phyloP scores from a whole-genome alignment of 2,888 invertebrate genomes.

The Sipha maydis region DNA sequence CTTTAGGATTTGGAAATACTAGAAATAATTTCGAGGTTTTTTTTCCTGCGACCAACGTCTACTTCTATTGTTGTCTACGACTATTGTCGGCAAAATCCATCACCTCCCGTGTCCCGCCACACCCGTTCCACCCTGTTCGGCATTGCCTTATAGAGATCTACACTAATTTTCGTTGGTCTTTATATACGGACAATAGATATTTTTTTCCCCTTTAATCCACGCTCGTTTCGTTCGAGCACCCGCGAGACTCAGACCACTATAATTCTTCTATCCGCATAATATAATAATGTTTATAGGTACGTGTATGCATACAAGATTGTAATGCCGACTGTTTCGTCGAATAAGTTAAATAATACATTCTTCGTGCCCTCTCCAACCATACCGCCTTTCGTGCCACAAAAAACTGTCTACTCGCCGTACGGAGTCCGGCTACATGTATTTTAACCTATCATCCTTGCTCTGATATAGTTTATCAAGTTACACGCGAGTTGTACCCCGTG shows the following conservation, averaged over 20 bases:
- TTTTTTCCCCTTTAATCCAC: background rate
- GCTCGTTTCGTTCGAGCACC: background rate
- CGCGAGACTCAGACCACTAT: background rate
- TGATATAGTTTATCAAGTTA: background rate
- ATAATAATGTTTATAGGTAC: background rate
- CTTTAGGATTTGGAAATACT: constrained; percentile 22
- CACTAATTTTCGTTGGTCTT: background rate
- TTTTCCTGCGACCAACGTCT: background rate
- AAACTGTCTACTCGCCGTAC: background rate
- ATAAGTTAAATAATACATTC: constrained; percentile 10
- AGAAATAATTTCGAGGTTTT: constrained; percentile 23
- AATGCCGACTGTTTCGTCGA: constrained; percentile 10
- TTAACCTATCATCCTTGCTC: background rate
- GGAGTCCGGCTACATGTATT: background rate
- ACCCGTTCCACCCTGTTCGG: background rate
- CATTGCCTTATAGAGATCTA: too few relatives aligned
- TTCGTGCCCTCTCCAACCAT: background rate
- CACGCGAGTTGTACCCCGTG: background rate
- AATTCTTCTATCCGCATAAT: background rate
- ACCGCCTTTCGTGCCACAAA: background rate
- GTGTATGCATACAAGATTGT: background rate
- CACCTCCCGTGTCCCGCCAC: background rate
- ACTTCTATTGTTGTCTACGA: constrained; percentile 34
- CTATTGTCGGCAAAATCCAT: constrained; percentile 44
- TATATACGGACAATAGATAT: background rate